Evolutionary conservation across 2,888 invertebrate species (phyloP).

Genomic region (Chrysolina haemoptera): DNA sequence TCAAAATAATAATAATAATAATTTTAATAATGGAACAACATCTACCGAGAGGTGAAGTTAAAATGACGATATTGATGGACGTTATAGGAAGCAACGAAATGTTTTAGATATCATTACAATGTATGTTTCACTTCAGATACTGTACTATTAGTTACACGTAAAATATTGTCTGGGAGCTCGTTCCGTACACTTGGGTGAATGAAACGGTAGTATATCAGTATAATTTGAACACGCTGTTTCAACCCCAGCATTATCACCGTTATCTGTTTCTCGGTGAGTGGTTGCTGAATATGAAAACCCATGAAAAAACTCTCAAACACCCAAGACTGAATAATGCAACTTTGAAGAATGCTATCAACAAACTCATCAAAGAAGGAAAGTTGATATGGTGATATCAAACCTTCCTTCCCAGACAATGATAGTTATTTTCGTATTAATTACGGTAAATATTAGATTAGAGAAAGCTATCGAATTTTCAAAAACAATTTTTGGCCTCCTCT

Average conservation of each 20-base stretch:
- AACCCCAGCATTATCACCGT: conserved; percentile 13
- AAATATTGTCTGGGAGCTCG: conserved; percentile 9
- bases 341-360: neutral
- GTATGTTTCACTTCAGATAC: too few relatives aligned
- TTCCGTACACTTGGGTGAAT: conserved; percentile 1
- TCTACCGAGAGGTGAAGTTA: too few relatives aligned
- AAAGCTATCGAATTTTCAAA: too few relatives aligned
- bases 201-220: conserved; percentile 7
- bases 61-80: too few relatives aligned
- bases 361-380: neutral
- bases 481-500: too few relatives aligned
- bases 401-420: neutral
- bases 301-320: neutral
- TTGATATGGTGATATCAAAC: neutral
- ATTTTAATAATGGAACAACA: too few relatives aligned
- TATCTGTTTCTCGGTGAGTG: conserved; percentile 22
- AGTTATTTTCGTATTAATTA: neutral
- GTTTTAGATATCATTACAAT: too few relatives aligned
- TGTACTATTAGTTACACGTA: neutral
- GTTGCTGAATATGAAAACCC: neutral
- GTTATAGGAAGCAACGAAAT: too few relatives aligned
- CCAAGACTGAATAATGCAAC: neutral
- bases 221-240: conserved; percentile 22
- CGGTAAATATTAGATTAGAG: too few relatives aligned
- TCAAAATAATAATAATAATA: too few relatives aligned